phyloP scores from a whole-genome alignment of 2,888 invertebrate species.

The Leptarthrus brevirostris region DNA sequence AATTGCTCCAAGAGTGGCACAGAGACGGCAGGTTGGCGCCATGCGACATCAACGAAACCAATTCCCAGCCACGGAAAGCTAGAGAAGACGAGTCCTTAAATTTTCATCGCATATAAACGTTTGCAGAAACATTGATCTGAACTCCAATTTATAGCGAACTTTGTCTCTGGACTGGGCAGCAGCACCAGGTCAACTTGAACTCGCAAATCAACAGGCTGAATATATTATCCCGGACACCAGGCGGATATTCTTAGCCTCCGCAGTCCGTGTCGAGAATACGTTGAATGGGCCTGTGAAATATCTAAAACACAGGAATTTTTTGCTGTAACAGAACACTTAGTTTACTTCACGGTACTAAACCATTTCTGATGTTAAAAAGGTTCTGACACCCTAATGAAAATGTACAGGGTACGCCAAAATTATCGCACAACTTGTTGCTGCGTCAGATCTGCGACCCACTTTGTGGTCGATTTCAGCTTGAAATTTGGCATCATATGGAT shows the following conservation, averaged over 20 bases:
- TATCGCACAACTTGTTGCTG: slow-evolving; percentile 12
- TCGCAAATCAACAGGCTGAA: slow-evolving; percentile 26
- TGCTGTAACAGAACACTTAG: no score
- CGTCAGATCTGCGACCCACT: background rate
- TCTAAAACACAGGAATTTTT: no score
- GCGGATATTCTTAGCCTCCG: no score
- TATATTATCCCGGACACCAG: slow-evolving; percentile 21
- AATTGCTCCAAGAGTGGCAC: slow-evolving; percentile 33
- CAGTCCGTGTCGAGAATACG: no score
- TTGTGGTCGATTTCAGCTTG: background rate
- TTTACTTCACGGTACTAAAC: no score
- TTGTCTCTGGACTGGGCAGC: background rate
- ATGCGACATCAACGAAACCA: slow-evolving; percentile 17
- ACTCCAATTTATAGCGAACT: background rate
- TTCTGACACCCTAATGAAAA: no score
- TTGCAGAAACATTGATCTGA: slow-evolving; percentile 12
- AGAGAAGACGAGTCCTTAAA: background rate
- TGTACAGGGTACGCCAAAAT: no score
- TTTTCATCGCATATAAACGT: slow-evolving; percentile 7
- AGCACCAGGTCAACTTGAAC: slow-evolving; percentile 22
- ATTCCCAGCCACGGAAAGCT: background rate
- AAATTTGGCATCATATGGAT: slow-evolving; percentile 17
- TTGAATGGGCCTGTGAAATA: no score
- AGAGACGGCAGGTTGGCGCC: slow-evolving; percentile 45
- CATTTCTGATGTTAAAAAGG: no score